Conservation (phyloP, 2,797 vertebrate species). For the Pteropus rufus region DNA sequence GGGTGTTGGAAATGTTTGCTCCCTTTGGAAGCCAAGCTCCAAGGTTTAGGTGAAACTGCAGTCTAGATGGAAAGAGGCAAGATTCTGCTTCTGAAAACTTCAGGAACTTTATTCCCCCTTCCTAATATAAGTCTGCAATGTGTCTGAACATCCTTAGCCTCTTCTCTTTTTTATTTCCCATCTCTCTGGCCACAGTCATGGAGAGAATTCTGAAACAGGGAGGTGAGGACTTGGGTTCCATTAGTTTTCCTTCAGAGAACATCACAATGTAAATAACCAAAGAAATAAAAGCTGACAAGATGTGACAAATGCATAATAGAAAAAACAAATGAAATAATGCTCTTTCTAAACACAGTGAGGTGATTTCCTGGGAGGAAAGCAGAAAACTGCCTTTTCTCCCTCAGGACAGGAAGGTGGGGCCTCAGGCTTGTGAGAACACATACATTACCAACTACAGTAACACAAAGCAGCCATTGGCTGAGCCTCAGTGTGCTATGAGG, state of each 20-base stretch:
- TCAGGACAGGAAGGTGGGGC: neutral
- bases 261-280: slow-evolving; percentile 35
- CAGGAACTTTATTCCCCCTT: neutral
- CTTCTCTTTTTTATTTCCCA: neutral
- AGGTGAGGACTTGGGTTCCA: neutral
- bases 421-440: neutral
- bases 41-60: neutral
- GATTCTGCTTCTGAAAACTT: neutral
- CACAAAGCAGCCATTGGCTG: neutral
- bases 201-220: neutral
- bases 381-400: neutral
- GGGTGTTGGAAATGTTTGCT: slow-evolving; percentile 50
- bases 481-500: accelerated
- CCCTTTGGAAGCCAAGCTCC: slow-evolving; percentile 17
- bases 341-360: neutral
- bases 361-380: neutral
- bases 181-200: neutral
- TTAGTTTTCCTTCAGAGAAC: neutral
- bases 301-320: neutral
- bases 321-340: neutral
- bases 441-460: neutral
- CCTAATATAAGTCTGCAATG: neutral
- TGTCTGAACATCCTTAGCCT: neutral
- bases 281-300: slow-evolving; percentile 38
- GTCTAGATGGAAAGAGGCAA: neutral